Percentiles rank a stretch among this genome's conserved stretches.
Evolutionary conservation across 1,140 invertebrate genomes (phyloP).

Genomic region (Eubasilissa regina): DNA sequence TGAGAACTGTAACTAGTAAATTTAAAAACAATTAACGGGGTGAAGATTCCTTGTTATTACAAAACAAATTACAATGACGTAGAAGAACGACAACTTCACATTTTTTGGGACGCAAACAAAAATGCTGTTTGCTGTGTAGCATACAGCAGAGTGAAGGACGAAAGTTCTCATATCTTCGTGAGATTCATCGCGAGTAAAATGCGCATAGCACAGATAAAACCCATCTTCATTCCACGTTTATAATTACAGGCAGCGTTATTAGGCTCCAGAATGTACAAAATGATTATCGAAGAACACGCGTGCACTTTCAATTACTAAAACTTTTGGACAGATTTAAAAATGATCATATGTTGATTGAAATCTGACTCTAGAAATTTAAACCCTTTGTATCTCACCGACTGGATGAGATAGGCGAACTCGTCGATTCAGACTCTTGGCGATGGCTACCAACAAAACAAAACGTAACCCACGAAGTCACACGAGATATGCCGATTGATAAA

Average conservation of each 20-base stretch:
- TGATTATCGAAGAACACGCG: not conserved
- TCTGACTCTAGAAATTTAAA: not conserved
- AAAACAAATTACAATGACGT: no score
- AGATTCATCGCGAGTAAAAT: not conserved
- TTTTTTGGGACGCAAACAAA: constrained; percentile 13
- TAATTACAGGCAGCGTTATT: not conserved
- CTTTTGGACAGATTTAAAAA: not conserved
- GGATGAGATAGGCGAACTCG: not conserved
- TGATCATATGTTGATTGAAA: not conserved
- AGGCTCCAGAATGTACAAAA: not conserved
- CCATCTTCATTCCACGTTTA: not conserved
- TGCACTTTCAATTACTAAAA: no score
- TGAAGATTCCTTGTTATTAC: no score
- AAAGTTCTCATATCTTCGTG: not conserved
- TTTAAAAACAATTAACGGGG: no score
- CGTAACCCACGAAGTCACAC: not conserved
- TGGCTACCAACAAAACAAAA: not conserved
- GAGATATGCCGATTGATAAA: no score
- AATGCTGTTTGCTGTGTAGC: not conserved
- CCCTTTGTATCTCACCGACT: not conserved
- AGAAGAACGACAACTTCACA: not conserved
- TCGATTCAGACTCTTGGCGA: no score
- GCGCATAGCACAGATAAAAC: not conserved
- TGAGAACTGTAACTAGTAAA: no score
- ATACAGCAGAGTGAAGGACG: not conserved